phyloP scores from a whole-genome alignment of 1,140 invertebrate species.

The Bombus affinis region DNA sequence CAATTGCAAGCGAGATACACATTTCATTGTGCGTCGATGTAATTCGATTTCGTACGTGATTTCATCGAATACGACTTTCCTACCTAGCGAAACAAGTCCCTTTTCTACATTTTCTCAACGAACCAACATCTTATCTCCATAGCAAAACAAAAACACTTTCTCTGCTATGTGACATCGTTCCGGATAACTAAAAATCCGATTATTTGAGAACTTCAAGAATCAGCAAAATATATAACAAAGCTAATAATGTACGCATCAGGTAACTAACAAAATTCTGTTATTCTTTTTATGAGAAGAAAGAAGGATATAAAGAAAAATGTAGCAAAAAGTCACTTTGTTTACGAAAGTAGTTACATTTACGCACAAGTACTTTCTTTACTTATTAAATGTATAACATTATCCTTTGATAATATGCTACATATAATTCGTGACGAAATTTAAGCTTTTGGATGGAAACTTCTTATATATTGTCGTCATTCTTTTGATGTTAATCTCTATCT shows the following conservation, averaged over 20 bases:
- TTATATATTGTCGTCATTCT: no score
- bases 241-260: not conserved
- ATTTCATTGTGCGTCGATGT: constrained; percentile 23
- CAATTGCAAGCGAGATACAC: constrained; percentile 11
- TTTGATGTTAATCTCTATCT: no score
- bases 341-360: no score
- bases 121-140: not conserved
- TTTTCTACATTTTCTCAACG: not conserved
- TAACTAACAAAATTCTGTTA: not conserved
- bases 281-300: no score
- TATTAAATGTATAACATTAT: no score
- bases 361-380: no score
- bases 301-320: no score
- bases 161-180: no score
- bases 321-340: no score
- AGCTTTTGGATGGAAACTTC: not conserved
- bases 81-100: no score
- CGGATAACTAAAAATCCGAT: not conserved
- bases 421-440: not conserved
- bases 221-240: not conserved
- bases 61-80: constrained; percentile 36
- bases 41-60: constrained; percentile 57
- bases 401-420: no score
- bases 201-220: not conserved
- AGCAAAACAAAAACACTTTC: no score